Evolutionary conservation across 1,140 invertebrate species (phyloP), one percentile per base, ranked within the genome.

Genomic region (Bilobella aurantiaca): DNA sequence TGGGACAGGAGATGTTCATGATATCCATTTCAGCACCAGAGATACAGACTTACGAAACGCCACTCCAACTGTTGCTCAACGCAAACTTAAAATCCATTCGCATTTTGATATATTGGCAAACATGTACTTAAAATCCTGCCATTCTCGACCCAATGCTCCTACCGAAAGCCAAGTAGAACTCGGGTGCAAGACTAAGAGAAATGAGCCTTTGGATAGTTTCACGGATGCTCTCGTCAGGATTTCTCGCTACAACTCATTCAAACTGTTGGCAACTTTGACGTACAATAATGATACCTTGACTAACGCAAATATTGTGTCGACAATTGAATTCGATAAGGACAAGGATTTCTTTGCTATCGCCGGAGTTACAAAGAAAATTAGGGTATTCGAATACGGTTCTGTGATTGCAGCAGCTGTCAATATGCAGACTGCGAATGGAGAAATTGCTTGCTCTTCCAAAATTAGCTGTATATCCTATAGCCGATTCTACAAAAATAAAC

Each of bases 241-340:
- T 79, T 93, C 90, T 0, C 79, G 86, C 21, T 96, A 90, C 76
- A 87, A 84, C 73, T 83, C 85, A 1, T 79, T 96, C 58, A 79
- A 88, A 30, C 84, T 89, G 16, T 78, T 96, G 12, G 91, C 92
- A 1, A 92, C 91, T 1, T 78, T 97, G 1, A 91, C 91, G 71
- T 97, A 96, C 76, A 90, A 91, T 47, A 88, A 85, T 72, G 93
- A 96, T 77, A 84, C 90, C 21, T 86, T 88, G 73, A 91, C 90
- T 74, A 88, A 87, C 75, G 91, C 91, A 0, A 95, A 90, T 27
- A 97, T 97, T 73, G 93, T 96, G 0, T 96, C 93, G 8, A 93
- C 91, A 71, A 96, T 98, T 71, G 94, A 97, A 78, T 98, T 98
- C 79, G 93, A 98, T 75, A 92, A 94, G 77, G 93, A 97, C 77